Evolutionary conservation across 2,888 invertebrate genomes (phyloP).

Genomic region (Cenopis cana): DNA sequence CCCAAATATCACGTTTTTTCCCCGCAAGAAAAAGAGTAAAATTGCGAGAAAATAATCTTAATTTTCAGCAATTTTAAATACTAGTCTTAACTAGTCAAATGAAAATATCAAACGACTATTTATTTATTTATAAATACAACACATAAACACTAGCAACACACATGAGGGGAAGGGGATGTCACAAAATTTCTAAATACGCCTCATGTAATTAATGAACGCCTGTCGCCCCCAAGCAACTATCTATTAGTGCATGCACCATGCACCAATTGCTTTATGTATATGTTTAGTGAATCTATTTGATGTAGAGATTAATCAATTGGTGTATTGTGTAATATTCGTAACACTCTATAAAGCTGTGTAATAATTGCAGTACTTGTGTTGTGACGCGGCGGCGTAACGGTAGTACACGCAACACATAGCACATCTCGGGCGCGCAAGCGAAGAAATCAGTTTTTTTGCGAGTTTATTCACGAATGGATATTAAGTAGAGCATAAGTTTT

Average conservation of each 20-base stretch:
- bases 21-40: too few relatives aligned
- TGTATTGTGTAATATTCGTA: background rate
- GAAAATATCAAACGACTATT: too few relatives aligned
- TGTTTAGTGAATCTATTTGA: too few relatives aligned
- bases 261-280: background rate
- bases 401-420: background rate
- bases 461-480: background rate
- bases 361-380: background rate
- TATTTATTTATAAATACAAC: too few relatives aligned
- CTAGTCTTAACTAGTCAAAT: too few relatives aligned
- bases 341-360: background rate
- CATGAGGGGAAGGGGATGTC: too few relatives aligned
- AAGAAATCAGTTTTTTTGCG: background rate
- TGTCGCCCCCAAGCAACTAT: background rate
- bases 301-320: background rate
- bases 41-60: too few relatives aligned
- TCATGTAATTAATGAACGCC: too few relatives aligned
- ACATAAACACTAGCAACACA: too few relatives aligned
- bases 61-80: too few relatives aligned
- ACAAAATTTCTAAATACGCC: too few relatives aligned
- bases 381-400: background rate
- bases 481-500: background rate
- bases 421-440: conserved; percentile 1
- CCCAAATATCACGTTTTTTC: too few relatives aligned
- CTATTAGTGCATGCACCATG: background rate